A percentile compares a stretch with the other conserved stretches of the same genome.
Evolutionary conservation across 2,113 vertebrate genomes (phyloP).

Genomic region (Donacobius atricapilla): DNA sequence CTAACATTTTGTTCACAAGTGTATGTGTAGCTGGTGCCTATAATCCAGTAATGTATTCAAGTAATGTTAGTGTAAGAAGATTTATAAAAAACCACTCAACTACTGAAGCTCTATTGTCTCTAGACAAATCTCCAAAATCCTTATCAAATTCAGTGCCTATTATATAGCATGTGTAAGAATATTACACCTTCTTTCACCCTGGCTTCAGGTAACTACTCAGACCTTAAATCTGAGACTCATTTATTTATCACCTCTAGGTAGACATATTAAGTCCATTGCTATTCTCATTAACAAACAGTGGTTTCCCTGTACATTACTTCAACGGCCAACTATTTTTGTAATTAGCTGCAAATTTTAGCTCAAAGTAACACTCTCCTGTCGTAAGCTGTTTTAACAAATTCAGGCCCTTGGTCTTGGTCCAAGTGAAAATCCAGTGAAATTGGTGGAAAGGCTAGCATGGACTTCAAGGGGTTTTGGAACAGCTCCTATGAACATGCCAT

Average conservation of each 20-base stretch:
- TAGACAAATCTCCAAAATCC: not conserved
- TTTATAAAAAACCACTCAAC: not conserved
- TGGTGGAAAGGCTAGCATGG: not conserved
- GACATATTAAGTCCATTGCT: constrained; percentile 45
- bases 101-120: not conserved
- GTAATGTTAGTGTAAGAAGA: not conserved
- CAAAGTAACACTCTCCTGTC: constrained; percentile 9
- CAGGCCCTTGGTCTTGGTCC: not conserved
- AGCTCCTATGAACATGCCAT: not conserved
- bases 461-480: not conserved
- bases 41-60: not conserved
- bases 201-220: not conserved
- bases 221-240: constrained; percentile 9
- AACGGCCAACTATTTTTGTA: constrained; percentile 46
- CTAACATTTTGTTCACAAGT: not conserved
- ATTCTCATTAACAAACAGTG: constrained; percentile 44
- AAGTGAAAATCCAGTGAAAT: constrained; percentile 29
- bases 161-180: not conserved
- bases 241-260: constrained; percentile 46
- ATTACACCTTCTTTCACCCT: not conserved
- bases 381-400: constrained; percentile 11
- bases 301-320: constrained; percentile 40
- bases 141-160: not conserved
- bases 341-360: constrained; percentile 33
- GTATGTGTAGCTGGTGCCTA: not conserved